phyloP scores from a whole-genome alignment of 2,113 vertebrate species.

The Progne subis region DNA sequence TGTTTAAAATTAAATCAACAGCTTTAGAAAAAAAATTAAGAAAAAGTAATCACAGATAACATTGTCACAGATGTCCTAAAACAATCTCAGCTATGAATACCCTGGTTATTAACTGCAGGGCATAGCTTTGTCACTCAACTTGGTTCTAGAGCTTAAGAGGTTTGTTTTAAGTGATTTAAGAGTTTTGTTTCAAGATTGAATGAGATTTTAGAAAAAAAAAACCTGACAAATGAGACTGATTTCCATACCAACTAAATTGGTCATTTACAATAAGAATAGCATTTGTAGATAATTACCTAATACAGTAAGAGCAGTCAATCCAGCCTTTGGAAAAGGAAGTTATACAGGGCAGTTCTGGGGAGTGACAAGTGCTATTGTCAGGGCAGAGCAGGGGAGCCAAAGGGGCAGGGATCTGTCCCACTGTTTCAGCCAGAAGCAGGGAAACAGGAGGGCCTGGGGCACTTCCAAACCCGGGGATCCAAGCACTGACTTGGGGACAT shows the following conservation, averaged over 20 bases:
- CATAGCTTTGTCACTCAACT: background rate
- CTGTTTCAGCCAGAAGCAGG: background rate
- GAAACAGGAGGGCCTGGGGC: background rate
- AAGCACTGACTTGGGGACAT: accelerated
- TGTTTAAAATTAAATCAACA: background rate
- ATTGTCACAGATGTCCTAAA: background rate
- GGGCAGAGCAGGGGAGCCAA: background rate
- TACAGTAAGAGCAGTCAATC: background rate
- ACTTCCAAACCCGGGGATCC: accelerated
- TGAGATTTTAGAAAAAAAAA: background rate
- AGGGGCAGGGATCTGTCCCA: accelerated
- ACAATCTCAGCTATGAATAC: background rate
- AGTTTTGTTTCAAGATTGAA: background rate
- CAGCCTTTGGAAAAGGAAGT: background rate
- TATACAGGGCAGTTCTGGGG: background rate
- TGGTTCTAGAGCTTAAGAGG: background rate
- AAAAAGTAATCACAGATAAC: background rate
- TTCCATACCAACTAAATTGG: background rate
- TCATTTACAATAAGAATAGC: background rate
- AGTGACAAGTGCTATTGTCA: background rate
- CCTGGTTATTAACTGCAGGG: background rate
- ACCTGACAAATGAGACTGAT: background rate
- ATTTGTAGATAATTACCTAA: background rate
- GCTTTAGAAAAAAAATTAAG: background rate
- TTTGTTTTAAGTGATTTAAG: background rate